A percentile compares a stretch with the other conserved stretches of the same genome.
Conservation (phyloP, 2,888 invertebrate species). For the Scaptodrosophila latifasciaeformis region DNA sequence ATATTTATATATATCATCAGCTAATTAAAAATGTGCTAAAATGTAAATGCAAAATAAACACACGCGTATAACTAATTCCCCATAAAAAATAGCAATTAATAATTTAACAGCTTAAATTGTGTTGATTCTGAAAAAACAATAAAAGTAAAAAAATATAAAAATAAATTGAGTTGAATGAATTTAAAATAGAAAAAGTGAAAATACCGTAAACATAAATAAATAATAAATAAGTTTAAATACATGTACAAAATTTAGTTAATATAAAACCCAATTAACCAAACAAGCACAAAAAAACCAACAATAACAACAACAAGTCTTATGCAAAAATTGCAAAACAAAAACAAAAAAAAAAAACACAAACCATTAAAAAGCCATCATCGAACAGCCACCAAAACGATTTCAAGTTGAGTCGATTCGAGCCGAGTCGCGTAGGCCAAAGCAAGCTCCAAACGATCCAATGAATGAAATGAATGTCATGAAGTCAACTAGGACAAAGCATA, state of each 20-base stretch:
- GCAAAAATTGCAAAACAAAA: neutral
- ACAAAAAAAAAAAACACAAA: slow-evolving; percentile 11
- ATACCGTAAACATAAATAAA: too few species aligned
- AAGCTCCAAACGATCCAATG: slow-evolving; percentile 39
- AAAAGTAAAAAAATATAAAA: slow-evolving; percentile 32
- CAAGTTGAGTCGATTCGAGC: neutral
- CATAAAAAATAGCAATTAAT: slow-evolving; percentile 43
- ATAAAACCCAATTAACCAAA: slow-evolving; percentile 59
- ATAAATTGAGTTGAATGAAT: slow-evolving; percentile 53
- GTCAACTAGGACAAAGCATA: slow-evolving; percentile 66
- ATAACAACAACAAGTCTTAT: neutral
- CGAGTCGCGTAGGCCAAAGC: neutral
- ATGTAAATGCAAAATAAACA: slow-evolving; percentile 41
- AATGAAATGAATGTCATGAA: slow-evolving; percentile 67
- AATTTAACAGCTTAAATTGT: slow-evolving; percentile 50
- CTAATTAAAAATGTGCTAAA: slow-evolving; percentile 61
- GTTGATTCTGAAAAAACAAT: neutral
- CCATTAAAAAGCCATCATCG: slow-evolving; percentile 55
- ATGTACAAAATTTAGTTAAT: slow-evolving; percentile 66
- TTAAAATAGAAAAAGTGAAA: slow-evolving; percentile 34
- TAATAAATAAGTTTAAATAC: slow-evolving; percentile 59
- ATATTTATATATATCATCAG: slow-evolving; percentile 11
- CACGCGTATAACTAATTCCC: slow-evolving; percentile 42
- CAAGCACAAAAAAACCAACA: slow-evolving; percentile 22
- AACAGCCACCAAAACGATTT: slow-evolving; percentile 6